phyloP scores from a whole-genome alignment of 2,113 vertebrate genomes.

The Halichoeres trimaculatus region DNA sequence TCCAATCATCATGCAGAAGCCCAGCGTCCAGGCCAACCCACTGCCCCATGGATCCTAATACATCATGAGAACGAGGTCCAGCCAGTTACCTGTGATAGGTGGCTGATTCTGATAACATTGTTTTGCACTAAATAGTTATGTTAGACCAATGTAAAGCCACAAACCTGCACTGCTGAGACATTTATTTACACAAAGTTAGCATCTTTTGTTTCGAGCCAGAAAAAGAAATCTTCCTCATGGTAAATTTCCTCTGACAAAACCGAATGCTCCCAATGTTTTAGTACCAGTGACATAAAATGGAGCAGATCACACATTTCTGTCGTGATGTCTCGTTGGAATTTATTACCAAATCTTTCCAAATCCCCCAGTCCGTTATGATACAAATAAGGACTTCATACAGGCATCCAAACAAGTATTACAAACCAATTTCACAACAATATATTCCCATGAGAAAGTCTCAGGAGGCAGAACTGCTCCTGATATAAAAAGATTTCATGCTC shows the following conservation, averaged over 20 bases:
- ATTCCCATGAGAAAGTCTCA: neutral
- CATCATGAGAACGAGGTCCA: no score
- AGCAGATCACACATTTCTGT: accelerated
- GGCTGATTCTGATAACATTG: no score
- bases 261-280: neutral
- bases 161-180: no score
- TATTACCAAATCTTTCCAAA: neutral
- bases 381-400: neutral
- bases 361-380: neutral
- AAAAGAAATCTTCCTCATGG: neutral
- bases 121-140: no score
- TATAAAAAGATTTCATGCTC: conserved; percentile 14
- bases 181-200: neutral
- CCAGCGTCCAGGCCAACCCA: no score
- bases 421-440: conserved; percentile 13
- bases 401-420: neutral
- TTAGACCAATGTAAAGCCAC: no score
- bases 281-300: neutral
- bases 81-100: no score
- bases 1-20: no score
- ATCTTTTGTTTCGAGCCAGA: neutral
- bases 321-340: neutral
- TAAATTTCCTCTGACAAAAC: neutral
- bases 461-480: neutral
- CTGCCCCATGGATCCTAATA: no score